These are phyloP conservation scores for Diadophis punctatus DNA, from an alignment of 2,113 vertebrate genomes.

Conservation along the genomic window DNA sequence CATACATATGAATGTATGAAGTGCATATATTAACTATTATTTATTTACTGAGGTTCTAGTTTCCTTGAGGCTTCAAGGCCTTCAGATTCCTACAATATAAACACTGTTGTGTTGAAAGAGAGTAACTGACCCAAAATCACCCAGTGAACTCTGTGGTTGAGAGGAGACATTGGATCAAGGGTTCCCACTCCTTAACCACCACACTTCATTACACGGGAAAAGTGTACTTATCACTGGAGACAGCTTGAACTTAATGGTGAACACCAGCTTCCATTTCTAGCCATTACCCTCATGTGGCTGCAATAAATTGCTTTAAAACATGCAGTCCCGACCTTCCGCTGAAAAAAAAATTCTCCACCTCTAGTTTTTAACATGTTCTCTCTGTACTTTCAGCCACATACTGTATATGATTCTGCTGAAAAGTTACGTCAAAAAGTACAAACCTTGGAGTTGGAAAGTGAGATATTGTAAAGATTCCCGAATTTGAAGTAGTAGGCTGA, in stretches of 20 bases:
- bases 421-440: conserved; percentile 24
- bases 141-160: neutral
- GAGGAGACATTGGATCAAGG: neutral
- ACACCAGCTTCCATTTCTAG: neutral
- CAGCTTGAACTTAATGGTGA: neutral
- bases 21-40: neutral
- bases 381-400: neutral
- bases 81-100: neutral
- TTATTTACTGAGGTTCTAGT: neutral
- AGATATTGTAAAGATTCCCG: conserved; percentile 39
- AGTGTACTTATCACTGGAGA: neutral
- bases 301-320: neutral
- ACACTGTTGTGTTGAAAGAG: neutral
- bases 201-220: neutral
- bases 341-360: neutral
- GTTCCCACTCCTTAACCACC: neutral
- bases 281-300: neutral
- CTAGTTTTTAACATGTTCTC: neutral
- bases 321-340: neutral
- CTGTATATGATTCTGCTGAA: neutral
- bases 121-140: neutral
- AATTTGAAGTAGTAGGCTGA: conserved; percentile 26
- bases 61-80: neutral
- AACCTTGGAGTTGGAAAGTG: conserved; percentile 55
- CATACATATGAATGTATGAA: neutral